Percentiles rank a stretch among this genome's conserved stretches.
Evolutionary conservation across 2,113 vertebrate genomes (phyloP).

Genomic region (Mola mola): DNA sequence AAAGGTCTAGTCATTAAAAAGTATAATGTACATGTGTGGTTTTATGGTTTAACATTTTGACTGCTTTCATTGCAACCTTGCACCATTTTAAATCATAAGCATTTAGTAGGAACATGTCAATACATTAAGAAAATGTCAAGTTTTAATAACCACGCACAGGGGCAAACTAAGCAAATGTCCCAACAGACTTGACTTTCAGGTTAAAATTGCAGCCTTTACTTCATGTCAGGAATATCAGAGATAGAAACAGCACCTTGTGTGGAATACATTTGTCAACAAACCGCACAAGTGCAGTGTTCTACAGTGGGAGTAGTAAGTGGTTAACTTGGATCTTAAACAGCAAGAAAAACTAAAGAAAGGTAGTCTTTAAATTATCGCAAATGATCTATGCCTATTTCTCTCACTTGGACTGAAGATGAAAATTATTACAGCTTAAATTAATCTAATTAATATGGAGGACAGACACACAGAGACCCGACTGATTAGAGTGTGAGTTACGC

Average conservation of each 20-base stretch:
- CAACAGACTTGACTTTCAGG: slow-evolving; percentile 8
- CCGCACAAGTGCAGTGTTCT: no score
- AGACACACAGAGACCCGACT: slow-evolving; percentile 27
- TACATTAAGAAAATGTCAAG: slow-evolving; percentile 28
- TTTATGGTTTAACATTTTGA: slow-evolving; percentile 52
- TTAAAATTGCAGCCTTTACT: slow-evolving; percentile 42
- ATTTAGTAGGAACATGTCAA: slow-evolving; percentile 33
- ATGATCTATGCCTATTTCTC: background rate
- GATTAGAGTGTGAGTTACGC: slow-evolving; percentile 59
- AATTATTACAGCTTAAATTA: slow-evolving; percentile 59
- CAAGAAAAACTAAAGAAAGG: background rate
- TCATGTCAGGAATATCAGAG: slow-evolving; percentile 5
- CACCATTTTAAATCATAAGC: slow-evolving; percentile 48
- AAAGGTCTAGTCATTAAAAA: slow-evolving; percentile 55
- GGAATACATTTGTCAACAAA: slow-evolving; percentile 30
- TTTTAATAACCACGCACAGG: slow-evolving; percentile 40
- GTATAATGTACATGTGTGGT: slow-evolving; percentile 51
- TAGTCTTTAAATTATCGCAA: background rate
- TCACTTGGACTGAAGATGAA: slow-evolving; percentile 54
- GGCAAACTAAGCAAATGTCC: slow-evolving; percentile 17
- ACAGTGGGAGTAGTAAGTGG: no score
- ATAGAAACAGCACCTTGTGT: slow-evolving; percentile 25
- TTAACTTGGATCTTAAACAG: background rate
- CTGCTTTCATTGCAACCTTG: slow-evolving; percentile 52
- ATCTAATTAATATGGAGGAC: slow-evolving; percentile 61